These are phyloP conservation scores for Lochmaea crataegi DNA, from an alignment of 2,888 invertebrate genomes.

Conservation along the genomic window DNA sequence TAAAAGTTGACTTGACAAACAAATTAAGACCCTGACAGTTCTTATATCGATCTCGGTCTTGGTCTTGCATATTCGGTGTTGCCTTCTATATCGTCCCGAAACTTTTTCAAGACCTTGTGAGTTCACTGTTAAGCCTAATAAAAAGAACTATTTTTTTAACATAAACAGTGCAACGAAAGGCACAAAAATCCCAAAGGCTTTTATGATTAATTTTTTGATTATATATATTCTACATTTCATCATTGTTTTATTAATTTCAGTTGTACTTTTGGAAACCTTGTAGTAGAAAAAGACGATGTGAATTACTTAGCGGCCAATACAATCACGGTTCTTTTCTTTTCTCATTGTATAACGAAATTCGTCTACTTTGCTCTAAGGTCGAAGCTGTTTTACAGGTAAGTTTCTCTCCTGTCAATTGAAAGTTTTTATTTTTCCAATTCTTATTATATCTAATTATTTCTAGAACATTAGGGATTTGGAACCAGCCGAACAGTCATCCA, in stretches of 20 bases:
- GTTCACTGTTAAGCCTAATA: no score
- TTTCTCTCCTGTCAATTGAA: neutral
- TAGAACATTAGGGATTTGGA: slow-evolving; percentile 85
- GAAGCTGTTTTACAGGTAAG: slow-evolving; percentile 79
- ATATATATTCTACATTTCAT: neutral
- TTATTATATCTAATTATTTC: slow-evolving; percentile 26
- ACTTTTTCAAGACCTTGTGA: no score
- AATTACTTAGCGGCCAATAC: slow-evolving; percentile 81
- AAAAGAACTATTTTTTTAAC: no score
- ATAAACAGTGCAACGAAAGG: no score
- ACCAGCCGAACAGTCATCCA: slow-evolving; percentile 85
- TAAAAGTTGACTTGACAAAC: no score
- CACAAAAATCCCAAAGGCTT: no score
- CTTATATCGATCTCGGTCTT: no score
- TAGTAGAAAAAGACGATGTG: slow-evolving; percentile 78
- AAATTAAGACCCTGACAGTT: no score
- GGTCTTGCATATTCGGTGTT: no score
- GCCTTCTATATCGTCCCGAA: no score
- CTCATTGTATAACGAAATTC: slow-evolving; percentile 81
- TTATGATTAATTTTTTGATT: no score
- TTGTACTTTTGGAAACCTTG: slow-evolving; percentile 76
- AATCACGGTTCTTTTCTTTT: slow-evolving; percentile 84
- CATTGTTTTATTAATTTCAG: slow-evolving; percentile 48
- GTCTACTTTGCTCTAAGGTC: slow-evolving; percentile 79
- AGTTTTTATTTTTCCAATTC: neutral